phyloP scores from a whole-genome alignment of 2,888 invertebrate species.

The Arge pagana region DNA sequence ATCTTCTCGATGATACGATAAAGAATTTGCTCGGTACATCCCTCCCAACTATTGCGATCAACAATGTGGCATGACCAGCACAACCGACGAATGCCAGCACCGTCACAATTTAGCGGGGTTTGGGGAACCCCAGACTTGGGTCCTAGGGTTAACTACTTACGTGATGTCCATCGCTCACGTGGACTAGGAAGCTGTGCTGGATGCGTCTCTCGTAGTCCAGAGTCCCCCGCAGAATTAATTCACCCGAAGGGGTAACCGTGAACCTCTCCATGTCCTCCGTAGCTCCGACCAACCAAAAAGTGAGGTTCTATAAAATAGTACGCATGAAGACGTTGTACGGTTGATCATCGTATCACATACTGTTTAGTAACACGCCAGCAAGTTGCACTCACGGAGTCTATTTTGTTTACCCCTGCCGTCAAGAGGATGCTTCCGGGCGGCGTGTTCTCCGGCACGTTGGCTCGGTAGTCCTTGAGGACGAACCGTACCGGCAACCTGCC shows the following conservation, averaged over 20 bases:
- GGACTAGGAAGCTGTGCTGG: conserved; percentile 76
- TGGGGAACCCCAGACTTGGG: no score
- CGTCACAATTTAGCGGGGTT: no score
- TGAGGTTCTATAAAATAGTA: conserved; percentile 62
- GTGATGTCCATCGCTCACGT: conserved; percentile 78
- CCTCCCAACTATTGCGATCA: not conserved
- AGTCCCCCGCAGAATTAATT: conserved; percentile 73
- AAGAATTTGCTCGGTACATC: no score
- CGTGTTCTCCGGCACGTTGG: conserved; percentile 77
- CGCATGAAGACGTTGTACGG: no score
- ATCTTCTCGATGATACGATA: no score
- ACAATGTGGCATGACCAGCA: no score
- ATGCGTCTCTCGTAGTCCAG: conserved; percentile 79
- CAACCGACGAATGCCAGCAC: no score
- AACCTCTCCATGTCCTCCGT: conserved; percentile 76
- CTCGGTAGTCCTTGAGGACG: conserved; percentile 71
- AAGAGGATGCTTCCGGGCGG: conserved; percentile 75
- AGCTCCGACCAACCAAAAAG: conserved; percentile 75
- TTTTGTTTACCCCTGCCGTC: conserved; percentile 63
- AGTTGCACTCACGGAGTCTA: conserved; percentile 46
- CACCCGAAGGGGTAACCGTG: conserved; percentile 78
- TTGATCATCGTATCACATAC: not conserved
- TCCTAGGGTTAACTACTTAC: conserved; percentile 61
- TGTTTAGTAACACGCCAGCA: no score
- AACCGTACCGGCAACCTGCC: conserved; percentile 65